Evolutionary conservation across 1,140 invertebrate species (phyloP).

Genomic region (Drosophila neocordata): DNA sequence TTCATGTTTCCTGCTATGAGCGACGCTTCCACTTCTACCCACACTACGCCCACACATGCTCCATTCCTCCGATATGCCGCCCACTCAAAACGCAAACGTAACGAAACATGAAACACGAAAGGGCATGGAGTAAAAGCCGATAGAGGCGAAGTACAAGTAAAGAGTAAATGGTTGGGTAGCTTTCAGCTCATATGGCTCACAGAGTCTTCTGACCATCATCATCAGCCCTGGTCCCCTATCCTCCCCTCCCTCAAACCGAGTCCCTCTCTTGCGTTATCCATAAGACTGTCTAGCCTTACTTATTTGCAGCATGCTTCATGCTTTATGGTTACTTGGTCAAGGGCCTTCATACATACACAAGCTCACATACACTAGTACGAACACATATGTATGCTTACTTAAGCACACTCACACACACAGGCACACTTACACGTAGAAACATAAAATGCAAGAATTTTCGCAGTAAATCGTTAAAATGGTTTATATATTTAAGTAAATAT

Average conservation of each 20-base stretch:
- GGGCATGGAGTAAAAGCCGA: slow-evolving; percentile 9
- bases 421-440: slow-evolving; percentile 27
- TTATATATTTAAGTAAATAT: slow-evolving; percentile 75
- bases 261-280: slow-evolving; percentile 27
- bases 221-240: neutral
- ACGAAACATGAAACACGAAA: slow-evolving; percentile 73
- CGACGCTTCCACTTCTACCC: slow-evolving; percentile 45
- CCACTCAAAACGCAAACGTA: slow-evolving; percentile 74
- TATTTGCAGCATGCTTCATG: slow-evolving; percentile 80
- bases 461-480: slow-evolving; percentile 79
- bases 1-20: slow-evolving; percentile 78
- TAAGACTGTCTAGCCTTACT: slow-evolving; percentile 78
- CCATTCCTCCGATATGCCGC: slow-evolving; percentile 20
- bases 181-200: slow-evolving; percentile 35
- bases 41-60: slow-evolving; percentile 8
- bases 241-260: no score
- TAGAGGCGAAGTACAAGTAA: neutral
- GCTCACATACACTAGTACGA: slow-evolving; percentile 22
- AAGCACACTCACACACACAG: slow-evolving; percentile 29
- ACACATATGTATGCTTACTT: slow-evolving; percentile 41
- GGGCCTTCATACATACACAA: slow-evolving; percentile 54
- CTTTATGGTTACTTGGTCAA: slow-evolving; percentile 81
- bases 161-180: slow-evolving; percentile 2
- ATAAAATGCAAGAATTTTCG: slow-evolving; percentile 76
- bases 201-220: slow-evolving; percentile 38